phyloP scores from a whole-genome alignment of 1,140 invertebrate species.

The Saxidomus purpurata region DNA sequence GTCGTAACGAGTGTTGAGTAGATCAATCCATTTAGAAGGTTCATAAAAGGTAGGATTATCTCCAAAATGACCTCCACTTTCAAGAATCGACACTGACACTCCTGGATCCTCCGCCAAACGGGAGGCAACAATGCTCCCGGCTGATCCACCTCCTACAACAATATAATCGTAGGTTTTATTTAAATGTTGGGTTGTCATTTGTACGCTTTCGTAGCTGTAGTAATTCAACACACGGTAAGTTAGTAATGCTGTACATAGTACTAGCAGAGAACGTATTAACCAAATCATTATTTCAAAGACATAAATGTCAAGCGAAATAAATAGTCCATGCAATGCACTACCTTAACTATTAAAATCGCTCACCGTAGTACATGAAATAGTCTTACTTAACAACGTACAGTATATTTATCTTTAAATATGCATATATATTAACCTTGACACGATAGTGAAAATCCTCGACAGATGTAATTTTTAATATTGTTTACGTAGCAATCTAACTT shows the following conservation, averaged over 20 bases:
- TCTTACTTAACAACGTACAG: no score
- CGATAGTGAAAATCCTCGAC: no score
- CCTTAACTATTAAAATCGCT: no score
- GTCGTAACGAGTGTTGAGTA: conserved; percentile 88
- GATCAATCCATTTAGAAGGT: conserved; percentile 60
- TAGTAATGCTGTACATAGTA: background rate
- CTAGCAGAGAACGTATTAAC: background rate
- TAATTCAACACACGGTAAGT: background rate
- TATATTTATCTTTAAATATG: no score
- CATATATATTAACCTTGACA: no score
- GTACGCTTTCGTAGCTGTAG: background rate
- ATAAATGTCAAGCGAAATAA: no score
- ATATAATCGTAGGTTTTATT: conserved; percentile 42
- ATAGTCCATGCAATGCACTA: no score
- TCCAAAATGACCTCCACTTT: conserved; percentile 96
- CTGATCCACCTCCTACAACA: conserved; percentile 95
- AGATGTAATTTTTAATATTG: no score
- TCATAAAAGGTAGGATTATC: conserved; percentile 91
- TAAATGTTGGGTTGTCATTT: background rate
- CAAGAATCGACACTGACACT: conserved; percentile 93
- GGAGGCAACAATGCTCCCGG: conserved; percentile 96
- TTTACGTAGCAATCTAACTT: no score
- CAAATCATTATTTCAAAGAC: background rate
- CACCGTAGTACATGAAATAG: no score
- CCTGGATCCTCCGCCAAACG: conserved; percentile 92